phyloP scores from a whole-genome alignment of 2,888 invertebrate genomes.

The Ecliptopera silaceata region DNA sequence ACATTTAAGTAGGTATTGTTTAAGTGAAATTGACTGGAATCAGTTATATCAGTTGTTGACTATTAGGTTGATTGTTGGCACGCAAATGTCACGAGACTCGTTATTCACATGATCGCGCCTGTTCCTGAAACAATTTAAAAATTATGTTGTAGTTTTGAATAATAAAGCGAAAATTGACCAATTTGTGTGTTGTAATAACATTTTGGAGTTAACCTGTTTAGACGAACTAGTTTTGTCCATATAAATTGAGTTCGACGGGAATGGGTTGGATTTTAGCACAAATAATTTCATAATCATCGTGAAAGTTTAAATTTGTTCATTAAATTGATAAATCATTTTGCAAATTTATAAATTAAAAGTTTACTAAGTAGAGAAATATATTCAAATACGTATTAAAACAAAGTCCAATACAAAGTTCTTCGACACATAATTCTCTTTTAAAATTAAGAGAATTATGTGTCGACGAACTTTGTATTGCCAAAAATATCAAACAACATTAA shows the following conservation, averaged over 20 bases:
- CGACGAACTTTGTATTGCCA: no score
- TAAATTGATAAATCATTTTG: no score
- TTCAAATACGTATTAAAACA: no score
- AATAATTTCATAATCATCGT: background rate
- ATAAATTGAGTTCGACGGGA: slow-evolving; percentile 9
- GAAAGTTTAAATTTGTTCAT: no score
- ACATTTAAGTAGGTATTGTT: slow-evolving; percentile 20
- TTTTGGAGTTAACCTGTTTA: slow-evolving; percentile 3
- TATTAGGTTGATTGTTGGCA: slow-evolving; percentile 51
- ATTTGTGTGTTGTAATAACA: slow-evolving; percentile 2
- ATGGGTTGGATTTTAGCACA: slow-evolving; percentile 17
- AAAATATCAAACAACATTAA: no score
- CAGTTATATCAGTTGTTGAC: slow-evolving; percentile 39
- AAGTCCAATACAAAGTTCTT: no score
- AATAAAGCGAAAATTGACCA: background rate
- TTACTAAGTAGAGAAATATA: no score
- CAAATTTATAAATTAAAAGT: no score
- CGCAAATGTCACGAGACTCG: slow-evolving; percentile 62
- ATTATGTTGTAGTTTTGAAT: slow-evolving; percentile 15
- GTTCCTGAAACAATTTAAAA: slow-evolving; percentile 52
- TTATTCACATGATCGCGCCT: slow-evolving; percentile 43
- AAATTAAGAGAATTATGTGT: no score
- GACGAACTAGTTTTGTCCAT: slow-evolving; percentile 13
- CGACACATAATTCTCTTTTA: no score
- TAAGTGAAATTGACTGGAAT: slow-evolving; percentile 51